Evolutionary conservation across 2,888 invertebrate species (phyloP), one percentile per base, ranked within the genome.

Genomic region (Agrilus mali): DNA sequence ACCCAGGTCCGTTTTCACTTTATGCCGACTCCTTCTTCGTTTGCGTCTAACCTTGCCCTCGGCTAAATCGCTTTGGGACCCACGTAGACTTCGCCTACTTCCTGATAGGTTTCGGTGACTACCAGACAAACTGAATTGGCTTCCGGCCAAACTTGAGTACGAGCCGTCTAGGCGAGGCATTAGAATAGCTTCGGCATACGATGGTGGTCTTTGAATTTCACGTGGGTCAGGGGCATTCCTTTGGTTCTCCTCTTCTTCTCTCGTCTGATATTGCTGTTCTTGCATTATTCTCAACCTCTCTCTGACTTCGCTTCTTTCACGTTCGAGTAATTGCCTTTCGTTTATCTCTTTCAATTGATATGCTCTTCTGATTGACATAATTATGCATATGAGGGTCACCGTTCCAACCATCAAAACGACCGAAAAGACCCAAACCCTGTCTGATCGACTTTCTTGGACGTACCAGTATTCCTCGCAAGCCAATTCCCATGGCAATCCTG

Each of bases 101-200:
- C 52, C 59, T 17, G 55, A 41, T 10, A 54, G 34, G 39, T 55
- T 58, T 20, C 51, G 52, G 42, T 55, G 55, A 34, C 57, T 57
- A 27, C 52, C 56, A 16, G 49, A 49, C 20, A 64, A 44, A 44
- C 63, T 64, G 36, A 57, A 60, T 39, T 59, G 47, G 48, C 65
- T 65, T 35, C 61, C 64, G n/a, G 60, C 54, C 40, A 65, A 50
- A 47, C 61, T 64, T 53, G 75, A 73, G 54, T 72, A 73, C 0
- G 80, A 79, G 4, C 72, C 62, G 53, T 76, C 78, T 33, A 82
- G 55, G 57, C 80, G 77, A 2, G 84, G 82, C 78, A 86, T 79
- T 15, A 78, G 71, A 43, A 86, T 69, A 31, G 86, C 86, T 66
- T 85, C 86, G 54, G 78, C 80, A 55, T 86, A 86, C 3, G 80